phyloP scores from a whole-genome alignment of 2,888 invertebrate genomes.

The Willowsia nigromaculata region DNA sequence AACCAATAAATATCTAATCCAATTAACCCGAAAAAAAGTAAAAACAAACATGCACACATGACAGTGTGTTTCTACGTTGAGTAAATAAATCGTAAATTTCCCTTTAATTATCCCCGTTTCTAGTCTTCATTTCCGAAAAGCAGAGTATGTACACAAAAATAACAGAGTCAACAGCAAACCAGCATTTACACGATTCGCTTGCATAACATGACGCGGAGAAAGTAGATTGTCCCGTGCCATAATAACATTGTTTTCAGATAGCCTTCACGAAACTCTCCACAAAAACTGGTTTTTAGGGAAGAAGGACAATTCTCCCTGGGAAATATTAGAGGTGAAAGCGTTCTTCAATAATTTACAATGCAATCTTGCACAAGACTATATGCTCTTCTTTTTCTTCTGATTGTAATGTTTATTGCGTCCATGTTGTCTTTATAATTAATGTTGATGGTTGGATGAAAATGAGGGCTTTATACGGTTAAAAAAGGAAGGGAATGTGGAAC shows the following conservation, averaged over 20 bases:
- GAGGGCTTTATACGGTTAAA: background rate
- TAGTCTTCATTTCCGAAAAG: background rate
- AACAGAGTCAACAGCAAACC: background rate
- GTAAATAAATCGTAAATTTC: slow-evolving; percentile 3
- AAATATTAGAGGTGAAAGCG: too few relatives aligned
- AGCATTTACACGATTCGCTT: too few relatives aligned
- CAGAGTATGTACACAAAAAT: background rate
- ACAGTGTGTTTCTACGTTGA: background rate
- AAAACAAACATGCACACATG: too few relatives aligned
- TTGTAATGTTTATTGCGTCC: background rate
- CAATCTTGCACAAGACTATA: background rate
- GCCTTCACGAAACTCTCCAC: too few relatives aligned
- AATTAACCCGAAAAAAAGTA: background rate
- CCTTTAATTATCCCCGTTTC: background rate
- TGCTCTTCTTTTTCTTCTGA: too few relatives aligned
- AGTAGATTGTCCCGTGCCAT: too few relatives aligned
- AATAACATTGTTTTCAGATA: too few relatives aligned
- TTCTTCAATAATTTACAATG: background rate
- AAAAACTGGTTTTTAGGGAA: too few relatives aligned
- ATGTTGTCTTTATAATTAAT: background rate
- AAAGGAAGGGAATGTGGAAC: too few relatives aligned
- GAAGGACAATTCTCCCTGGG: too few relatives aligned
- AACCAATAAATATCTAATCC: slow-evolving; percentile 3
- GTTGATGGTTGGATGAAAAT: background rate
- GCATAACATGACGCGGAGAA: too few relatives aligned